Percentiles rank a stretch among this genome's conserved stretches.
Evolutionary conservation across 2,888 invertebrate genomes (phyloP).

Genomic region (Athalia rosae): DNA sequence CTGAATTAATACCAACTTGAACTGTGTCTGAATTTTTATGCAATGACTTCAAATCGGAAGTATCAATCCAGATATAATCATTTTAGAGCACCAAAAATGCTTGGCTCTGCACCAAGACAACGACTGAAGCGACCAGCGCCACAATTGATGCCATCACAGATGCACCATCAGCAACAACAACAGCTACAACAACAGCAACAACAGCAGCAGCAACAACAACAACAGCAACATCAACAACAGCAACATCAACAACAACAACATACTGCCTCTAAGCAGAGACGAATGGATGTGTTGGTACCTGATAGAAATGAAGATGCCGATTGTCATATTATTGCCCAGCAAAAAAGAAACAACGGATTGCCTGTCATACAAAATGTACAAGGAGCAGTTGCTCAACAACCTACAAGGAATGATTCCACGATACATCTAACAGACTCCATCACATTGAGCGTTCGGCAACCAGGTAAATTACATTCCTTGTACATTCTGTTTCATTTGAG

Average conservation of each 20-base stretch:
- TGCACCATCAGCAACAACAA: conserved; percentile 58
- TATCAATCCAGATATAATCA: conserved; percentile 18
- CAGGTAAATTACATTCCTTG: conserved; percentile 60
- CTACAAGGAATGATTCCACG: conserved; percentile 74
- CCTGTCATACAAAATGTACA: conserved; percentile 86
- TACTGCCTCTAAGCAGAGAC: conserved; percentile 70
- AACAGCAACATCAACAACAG: conserved; percentile 44
- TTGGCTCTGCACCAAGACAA: conserved; percentile 65
- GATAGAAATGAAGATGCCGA: conserved; percentile 85
- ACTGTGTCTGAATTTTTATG: not conserved
- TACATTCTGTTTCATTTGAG: conserved; percentile 12
- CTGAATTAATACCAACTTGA: too few species aligned
- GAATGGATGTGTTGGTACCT: conserved; percentile 80
- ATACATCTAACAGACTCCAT: conserved; percentile 85
- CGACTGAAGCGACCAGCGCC: conserved; percentile 66
- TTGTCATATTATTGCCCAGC: conserved; percentile 85
- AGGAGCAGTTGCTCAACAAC: conserved; percentile 71
- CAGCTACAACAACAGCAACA: conserved; percentile 52
- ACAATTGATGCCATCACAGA: conserved; percentile 55
- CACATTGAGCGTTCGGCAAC: conserved; percentile 78
- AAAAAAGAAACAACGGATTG: conserved; percentile 82
- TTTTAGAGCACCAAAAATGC: conserved; percentile 60
- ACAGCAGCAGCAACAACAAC: conserved; percentile 58
- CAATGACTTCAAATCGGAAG: not conserved
- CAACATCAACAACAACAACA: conserved; percentile 61